phyloP scores from a whole-genome alignment of 2,113 vertebrate species.

The Hypanus sabinus region DNA sequence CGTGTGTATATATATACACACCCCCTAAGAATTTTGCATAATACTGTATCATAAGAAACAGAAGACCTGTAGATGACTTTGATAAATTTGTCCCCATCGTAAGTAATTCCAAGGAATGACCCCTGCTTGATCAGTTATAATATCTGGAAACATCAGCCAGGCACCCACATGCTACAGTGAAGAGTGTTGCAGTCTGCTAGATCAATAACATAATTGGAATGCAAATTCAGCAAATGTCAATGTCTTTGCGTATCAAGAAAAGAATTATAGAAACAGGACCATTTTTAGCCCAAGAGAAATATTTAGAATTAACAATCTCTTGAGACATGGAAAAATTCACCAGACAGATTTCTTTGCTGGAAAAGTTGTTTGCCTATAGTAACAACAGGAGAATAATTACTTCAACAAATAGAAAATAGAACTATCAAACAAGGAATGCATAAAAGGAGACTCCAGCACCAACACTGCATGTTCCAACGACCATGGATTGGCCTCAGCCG shows the following conservation, averaged over 20 bases:
- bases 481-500: too few species aligned
- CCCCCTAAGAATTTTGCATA: too few species aligned
- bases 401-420: background rate
- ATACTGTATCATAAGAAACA: background rate
- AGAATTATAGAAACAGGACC: background rate
- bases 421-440: background rate
- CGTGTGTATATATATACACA: too few species aligned
- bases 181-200: background rate
- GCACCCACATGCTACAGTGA: background rate
- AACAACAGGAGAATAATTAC: background rate
- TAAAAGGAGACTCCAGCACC: too few species aligned
- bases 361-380: background rate
- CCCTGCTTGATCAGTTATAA: background rate
- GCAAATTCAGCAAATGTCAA: background rate
- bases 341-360: background rate
- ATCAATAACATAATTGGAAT: background rate
- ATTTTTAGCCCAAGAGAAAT: slow-evolving; percentile 3
- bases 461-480: too few species aligned
- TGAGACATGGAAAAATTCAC: slow-evolving; percentile 17
- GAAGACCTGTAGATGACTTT: background rate
- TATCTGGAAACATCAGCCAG: background rate
- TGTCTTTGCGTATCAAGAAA: background rate
- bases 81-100: background rate
- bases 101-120: background rate
- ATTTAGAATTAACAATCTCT: slow-evolving; percentile 19